phyloP scores from a whole-genome alignment of 1,140 invertebrate species.

The Drosophila athabasca region DNA sequence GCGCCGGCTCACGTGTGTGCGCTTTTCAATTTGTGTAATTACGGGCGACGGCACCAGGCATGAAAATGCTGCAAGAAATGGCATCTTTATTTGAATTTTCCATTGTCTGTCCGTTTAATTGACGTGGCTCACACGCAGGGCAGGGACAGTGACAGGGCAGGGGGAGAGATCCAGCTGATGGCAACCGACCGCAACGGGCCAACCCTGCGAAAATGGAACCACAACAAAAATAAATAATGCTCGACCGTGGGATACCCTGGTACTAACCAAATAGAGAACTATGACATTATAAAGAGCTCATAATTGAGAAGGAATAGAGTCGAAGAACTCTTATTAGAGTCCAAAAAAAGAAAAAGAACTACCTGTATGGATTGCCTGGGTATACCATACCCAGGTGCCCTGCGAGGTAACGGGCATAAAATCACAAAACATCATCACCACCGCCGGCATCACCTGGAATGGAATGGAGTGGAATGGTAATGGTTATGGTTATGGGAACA shows the following conservation, averaged over 20 bases:
- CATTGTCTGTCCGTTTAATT: constrained; percentile 56
- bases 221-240: too few species aligned
- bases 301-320: too few species aligned
- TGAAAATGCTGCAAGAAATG: constrained; percentile 39
- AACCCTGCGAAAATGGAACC: constrained; percentile 53
- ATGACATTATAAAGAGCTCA: too few species aligned
- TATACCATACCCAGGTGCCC: too few species aligned
- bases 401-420: too few species aligned
- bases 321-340: too few species aligned
- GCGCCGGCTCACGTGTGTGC: constrained; percentile 54
- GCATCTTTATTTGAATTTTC: constrained; percentile 62
- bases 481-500: constrained; percentile 30
- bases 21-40: constrained; percentile 73
- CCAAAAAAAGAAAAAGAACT: too few species aligned
- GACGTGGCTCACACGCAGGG: constrained; percentile 60
- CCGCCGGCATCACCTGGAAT: constrained; percentile 34
- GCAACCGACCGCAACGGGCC: constrained; percentile 72
- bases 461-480: constrained; percentile 43
- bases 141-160: constrained; percentile 28
- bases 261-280: too few species aligned
- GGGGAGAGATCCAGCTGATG: constrained; percentile 53
- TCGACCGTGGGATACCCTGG: too few species aligned
- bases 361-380: not conserved
- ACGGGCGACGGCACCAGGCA: constrained; percentile 27
- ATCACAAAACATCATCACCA: constrained; percentile 14